Evolutionary conservation across 2,113 vertebrate species (phyloP), one percentile per base, ranked within the genome.

Genomic region (Girardinichthys multiradiatus): DNA sequence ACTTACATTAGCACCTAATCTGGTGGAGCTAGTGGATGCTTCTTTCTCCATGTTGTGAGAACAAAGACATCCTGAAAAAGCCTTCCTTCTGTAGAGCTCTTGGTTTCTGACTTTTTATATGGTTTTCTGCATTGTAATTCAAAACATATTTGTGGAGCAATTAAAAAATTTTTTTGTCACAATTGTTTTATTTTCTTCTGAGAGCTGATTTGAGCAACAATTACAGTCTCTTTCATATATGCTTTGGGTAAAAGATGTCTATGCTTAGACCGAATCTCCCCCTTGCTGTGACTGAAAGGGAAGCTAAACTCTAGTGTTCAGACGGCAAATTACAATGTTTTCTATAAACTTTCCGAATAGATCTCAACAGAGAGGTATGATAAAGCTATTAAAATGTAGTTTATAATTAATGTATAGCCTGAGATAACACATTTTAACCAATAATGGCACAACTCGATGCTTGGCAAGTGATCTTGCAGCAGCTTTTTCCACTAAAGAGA

Each of bases 341-440:
- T 30, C 15, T 27, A 26, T 54, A 14, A 37, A 6, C 26, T 19
- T 29, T 54, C 24, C 8, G 66, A 30, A 17, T 26, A 17, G 58
- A 63, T 28, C 19, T 58, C 48, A n/a, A 12, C 66, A 31, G 30
- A 58, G 59, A 26, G 7, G 24, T 61, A 27, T 21, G 21, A 68
- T 35, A 66, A 48, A 7, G 0, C 29, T n/a, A 60, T 68, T 58
- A 60, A 67, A 74, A 80, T 26, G 5, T 39, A 1, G 28, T 76
- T 64, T 48, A 63, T 86, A 72, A 76, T 86, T 73, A 79, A 76
- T 57, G 28, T n/a, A 65, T 4, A 26, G 45, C 35, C n/a, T 24
- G 45, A 63, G 66, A 79, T 81, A 65, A 66, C 65, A 66, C 33
- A 83, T 72, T 67, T 85, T 61, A 82, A 86, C 74, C 80, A 57